Evolutionary conservation across 1,140 invertebrate species (phyloP), one percentile per base, ranked within the genome.

Genomic region (Zaprionus lachaisei): DNA sequence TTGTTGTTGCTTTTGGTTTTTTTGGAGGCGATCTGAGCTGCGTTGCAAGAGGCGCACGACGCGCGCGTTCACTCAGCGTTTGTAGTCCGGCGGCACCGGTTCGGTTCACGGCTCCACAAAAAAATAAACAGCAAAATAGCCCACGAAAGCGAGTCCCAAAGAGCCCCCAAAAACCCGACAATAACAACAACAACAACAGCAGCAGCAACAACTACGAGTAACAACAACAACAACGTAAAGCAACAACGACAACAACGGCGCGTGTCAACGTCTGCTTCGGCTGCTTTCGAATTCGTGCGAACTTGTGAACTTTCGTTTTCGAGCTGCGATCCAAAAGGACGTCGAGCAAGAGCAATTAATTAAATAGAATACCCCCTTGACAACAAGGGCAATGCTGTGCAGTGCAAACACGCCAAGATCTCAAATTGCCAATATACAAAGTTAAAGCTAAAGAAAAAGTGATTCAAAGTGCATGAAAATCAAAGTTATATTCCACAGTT

Each of bases 31-130:
- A 86, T 76, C 85, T 89, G 81, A 65, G 78, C 82, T 89, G 81
- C 81, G 83, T 83, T 82, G 79, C 78, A 54, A 65, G 79, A 77
- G 69, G 71, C 71, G 68, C 68, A 79, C 69, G 55, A 76, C 85
- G 79, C 85, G 85, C 85, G 83, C 90, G 90, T 92, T 92, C 90
- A 92, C 85, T 92, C 78, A 85, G 55, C 80, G 81, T 86, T 92
- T 79, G 90, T 78, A 91, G 80, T 91, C 78, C 90, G 90, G 80
- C 90, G 90, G 75, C 90, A 90, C 75, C 90, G 90, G 90, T 92
- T 92, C 90, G 81, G 73, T 91, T 86, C 68, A 70, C 81, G 83
- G 79, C 85, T 89, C 51, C 66, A 66, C 20, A 69, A 56, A 55
- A 80, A 11, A 63, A 14, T 15, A 17, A 62, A 34, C 28, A 60